phyloP scores from a whole-genome alignment of 2,113 vertebrate species.

The Cygnus atratus region DNA sequence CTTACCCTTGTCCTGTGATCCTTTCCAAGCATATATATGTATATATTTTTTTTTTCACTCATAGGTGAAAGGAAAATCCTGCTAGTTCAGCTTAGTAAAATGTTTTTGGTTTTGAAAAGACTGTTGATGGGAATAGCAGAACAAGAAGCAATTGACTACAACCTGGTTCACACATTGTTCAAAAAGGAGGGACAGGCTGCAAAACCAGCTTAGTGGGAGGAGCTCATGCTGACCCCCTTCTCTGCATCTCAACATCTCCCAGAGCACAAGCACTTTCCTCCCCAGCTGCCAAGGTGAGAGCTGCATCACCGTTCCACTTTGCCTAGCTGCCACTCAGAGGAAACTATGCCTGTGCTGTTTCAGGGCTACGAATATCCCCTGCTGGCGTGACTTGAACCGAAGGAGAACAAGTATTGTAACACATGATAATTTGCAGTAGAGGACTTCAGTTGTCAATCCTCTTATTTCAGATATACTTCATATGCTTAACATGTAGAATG shows the following conservation, averaged over 20 bases:
- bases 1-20: not conserved
- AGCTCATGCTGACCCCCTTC: not conserved
- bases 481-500: not conserved
- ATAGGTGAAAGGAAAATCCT: not conserved
- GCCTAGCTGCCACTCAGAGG: not conserved
- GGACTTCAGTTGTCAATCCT: not conserved
- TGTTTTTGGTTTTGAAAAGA: not conserved
- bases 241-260: fast-evolving
- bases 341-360: not conserved
- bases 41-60: not conserved
- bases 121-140: not conserved
- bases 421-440: not conserved
- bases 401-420: not conserved
- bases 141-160: not conserved
- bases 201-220: not conserved
- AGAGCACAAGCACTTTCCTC: not conserved
- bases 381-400: not conserved
- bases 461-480: not conserved
- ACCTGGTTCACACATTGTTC: not conserved
- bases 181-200: not conserved
- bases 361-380: not conserved
- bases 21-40: not conserved
- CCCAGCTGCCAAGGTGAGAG: not conserved
- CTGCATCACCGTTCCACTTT: not conserved
- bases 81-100: not conserved